Evolutionary conservation across 1,140 invertebrate species (phyloP).

Genomic region (Caerostris extrusa): DNA sequence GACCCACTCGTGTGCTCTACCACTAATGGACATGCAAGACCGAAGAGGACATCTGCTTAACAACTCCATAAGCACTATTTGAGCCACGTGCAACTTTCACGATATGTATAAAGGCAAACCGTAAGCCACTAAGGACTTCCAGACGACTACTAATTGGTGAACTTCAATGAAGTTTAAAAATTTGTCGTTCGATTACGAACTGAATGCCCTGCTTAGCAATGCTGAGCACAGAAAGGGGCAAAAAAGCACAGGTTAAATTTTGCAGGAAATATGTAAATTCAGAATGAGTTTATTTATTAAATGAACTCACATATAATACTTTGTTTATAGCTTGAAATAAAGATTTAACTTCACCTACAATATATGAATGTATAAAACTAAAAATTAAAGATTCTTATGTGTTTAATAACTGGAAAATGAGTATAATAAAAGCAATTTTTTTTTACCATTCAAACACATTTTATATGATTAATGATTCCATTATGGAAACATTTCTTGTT

Average conservation of each 20-base stretch:
- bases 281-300: not conserved
- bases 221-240: not conserved
- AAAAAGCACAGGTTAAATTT: constrained; percentile 69
- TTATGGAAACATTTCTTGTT: not conserved
- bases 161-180: constrained; percentile 65
- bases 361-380: too few relatives aligned
- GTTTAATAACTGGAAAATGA: not conserved
- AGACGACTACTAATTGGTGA: constrained; percentile 17
- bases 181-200: constrained; percentile 39
- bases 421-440: not conserved
- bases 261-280: not conserved
- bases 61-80: constrained; percentile 7
- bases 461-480: not conserved
- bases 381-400: not conserved
- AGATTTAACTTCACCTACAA: not conserved
- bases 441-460: not conserved
- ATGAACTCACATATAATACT: not conserved
- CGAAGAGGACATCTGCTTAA: constrained; percentile 46
- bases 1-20: constrained; percentile 45
- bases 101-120: constrained; percentile 54
- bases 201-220: constrained; percentile 23
- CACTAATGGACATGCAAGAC: constrained; percentile 42
- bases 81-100: constrained; percentile 45
- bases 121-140: constrained; percentile 41
- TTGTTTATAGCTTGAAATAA: not conserved